A percentile compares a stretch with the other conserved stretches of the same genome.
phyloP scores from a whole-genome alignment of 2,797 vertebrate species.

The Tauraco hartlaubi region DNA sequence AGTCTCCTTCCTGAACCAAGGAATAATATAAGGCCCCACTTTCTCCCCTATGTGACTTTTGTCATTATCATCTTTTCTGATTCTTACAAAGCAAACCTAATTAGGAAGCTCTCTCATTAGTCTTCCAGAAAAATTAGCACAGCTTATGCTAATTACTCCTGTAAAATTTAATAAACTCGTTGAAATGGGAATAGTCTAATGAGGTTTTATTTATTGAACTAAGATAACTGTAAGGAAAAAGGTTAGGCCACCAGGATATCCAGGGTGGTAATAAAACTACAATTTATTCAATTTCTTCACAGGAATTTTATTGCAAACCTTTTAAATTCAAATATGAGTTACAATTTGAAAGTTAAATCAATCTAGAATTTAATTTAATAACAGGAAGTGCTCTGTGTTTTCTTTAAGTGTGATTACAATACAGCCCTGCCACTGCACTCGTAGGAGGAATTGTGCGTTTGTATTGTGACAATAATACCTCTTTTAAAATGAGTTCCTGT shows the following conservation, averaged over 20 bases:
- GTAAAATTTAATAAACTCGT: conserved; percentile 99
- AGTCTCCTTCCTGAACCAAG: conserved; percentile 56
- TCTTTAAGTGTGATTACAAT: conserved; percentile 75
- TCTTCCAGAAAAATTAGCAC: conserved; percentile 98
- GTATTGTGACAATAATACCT: conserved; percentile 55
- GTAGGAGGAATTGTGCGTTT: conserved; percentile 71
- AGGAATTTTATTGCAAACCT: conserved; percentile 84
- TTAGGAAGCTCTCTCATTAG: conserved; percentile 98
- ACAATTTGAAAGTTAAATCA: conserved; percentile 83
- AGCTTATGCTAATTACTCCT: conserved; percentile 98
- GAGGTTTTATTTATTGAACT: conserved; percentile 99
- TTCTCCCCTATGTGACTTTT: conserved; percentile 83
- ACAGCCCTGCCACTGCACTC: conserved; percentile 49
- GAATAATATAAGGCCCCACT: conserved; percentile 71
- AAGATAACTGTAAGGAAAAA: conserved; percentile 94
- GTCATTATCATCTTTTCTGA: conserved; percentile 90
- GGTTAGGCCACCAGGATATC: conserved; percentile 85
- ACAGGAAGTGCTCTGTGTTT: conserved; percentile 76
- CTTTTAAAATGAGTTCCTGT: conserved; percentile 76
- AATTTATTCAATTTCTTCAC: conserved; percentile 85
- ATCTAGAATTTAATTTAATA: conserved; percentile 83
- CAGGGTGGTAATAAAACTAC: conserved; percentile 84
- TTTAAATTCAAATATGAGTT: conserved; percentile 87
- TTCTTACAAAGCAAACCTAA: conserved; percentile 95
- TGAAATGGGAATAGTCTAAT: conserved; percentile 97